Percentiles rank a stretch among this genome's conserved stretches.
phyloP scores from a whole-genome alignment of 2,888 invertebrate species.

The Cataglyphis albicans region DNA sequence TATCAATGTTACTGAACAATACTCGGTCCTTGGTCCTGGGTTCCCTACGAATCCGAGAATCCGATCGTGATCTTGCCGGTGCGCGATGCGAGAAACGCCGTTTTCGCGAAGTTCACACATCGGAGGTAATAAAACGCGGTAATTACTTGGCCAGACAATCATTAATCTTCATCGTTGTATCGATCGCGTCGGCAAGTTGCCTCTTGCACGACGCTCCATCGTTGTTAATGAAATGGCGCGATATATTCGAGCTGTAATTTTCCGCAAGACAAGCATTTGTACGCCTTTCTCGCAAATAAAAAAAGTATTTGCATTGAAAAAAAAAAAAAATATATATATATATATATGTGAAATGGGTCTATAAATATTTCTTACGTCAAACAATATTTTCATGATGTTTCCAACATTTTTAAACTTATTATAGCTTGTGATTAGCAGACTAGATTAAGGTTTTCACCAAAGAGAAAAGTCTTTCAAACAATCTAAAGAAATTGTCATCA shows the following conservation, averaged over 20 bases:
- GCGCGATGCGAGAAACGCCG: conserved; percentile 7
- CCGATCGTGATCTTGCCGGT: conserved; percentile 7
- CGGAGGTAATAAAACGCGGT: conserved; percentile 49
- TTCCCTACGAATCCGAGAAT: no score
- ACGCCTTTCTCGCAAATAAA: neutral
- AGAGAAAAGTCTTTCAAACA: neutral
- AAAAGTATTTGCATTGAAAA: neutral
- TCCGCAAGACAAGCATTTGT: neutral
- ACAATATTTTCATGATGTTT: neutral
- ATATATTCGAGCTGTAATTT: conserved; percentile 31
- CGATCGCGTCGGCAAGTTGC: conserved; percentile 50
- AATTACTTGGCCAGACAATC: conserved; percentile 57
- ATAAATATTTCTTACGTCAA: neutral
- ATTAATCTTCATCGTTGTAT: conserved; percentile 65
- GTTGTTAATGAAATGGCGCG: conserved; percentile 51
- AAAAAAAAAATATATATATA: neutral
- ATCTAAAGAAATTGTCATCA: conserved; percentile 5
- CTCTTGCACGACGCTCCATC: conserved; percentile 30
- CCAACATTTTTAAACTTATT: neutral
- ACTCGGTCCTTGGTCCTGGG: conserved; percentile 3
- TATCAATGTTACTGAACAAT: conserved; percentile 59
- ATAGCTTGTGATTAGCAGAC: neutral
- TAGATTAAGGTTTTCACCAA: neutral
- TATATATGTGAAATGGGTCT: no score
- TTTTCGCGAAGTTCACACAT: conserved; percentile 35